A percentile compares a stretch with the other conserved stretches of the same genome.
These are phyloP conservation scores for Cetoscarus ocellatus DNA, from an alignment of 2,797 vertebrate species.

Conservation along the genomic window DNA sequence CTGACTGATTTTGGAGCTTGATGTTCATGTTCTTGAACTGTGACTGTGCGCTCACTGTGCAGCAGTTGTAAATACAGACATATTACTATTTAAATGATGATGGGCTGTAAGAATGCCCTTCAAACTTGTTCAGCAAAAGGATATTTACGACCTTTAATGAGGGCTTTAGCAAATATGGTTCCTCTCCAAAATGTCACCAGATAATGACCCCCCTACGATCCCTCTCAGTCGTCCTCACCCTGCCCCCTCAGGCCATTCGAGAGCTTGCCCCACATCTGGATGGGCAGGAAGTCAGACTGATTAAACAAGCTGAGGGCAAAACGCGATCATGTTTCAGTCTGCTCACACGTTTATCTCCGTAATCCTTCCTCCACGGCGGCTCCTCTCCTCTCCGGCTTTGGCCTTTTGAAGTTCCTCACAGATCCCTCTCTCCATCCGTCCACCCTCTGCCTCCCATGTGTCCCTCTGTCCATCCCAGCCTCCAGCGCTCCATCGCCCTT, in stretches of 20 bases:
- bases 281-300: slow-evolving; percentile 53
- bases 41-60: no score
- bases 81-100: no score
- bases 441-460: slow-evolving; percentile 38
- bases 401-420: slow-evolving; percentile 71
- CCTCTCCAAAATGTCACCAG: slow-evolving; percentile 1
- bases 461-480: slow-evolving; percentile 35
- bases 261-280: slow-evolving; percentile 28
- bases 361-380: slow-evolving; percentile 58
- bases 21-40: no score
- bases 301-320: slow-evolving; percentile 63
- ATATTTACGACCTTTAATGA: not conserved
- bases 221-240: slow-evolving; percentile 5
- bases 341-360: slow-evolving; percentile 57
- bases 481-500: slow-evolving; percentile 34
- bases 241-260: slow-evolving; percentile 28
- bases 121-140: no score
- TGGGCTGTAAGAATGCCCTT: no score
- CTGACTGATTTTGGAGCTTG: no score
- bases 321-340: slow-evolving; percentile 68
- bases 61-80: no score
- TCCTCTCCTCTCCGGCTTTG: slow-evolving; percentile 56
- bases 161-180: not conserved
- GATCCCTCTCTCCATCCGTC: slow-evolving; percentile 24
- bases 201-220: not conserved